phyloP scores from a whole-genome alignment of 1,140 invertebrate species.

The Copidosoma floridanum region DNA sequence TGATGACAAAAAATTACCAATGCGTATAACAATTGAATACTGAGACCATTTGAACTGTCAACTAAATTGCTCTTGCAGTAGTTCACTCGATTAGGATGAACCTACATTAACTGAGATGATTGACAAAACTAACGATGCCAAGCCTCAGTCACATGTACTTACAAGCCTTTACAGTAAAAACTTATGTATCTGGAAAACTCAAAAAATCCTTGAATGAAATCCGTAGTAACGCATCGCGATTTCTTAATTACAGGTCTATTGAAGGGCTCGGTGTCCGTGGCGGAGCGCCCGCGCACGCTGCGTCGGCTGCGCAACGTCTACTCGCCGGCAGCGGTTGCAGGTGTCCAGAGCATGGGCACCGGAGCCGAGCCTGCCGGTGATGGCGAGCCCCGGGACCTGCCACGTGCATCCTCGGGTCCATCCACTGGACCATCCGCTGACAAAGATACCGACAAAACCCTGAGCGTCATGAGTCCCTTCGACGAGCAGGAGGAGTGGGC shows the following conservation, averaged over 20 bases:
- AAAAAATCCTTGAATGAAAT: no score
- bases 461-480: slow-evolving; percentile 77
- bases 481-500: slow-evolving; percentile 93
- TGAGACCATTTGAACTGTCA: no score
- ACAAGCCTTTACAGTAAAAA: no score
- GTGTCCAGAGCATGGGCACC: slow-evolving; percentile 43
- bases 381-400: slow-evolving; percentile 19
- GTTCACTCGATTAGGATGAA: no score
- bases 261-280: slow-evolving; percentile 73
- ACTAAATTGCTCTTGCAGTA: no score
- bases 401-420: slow-evolving; percentile 29
- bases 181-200: no score
- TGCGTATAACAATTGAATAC: no score
- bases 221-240: no score
- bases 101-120: no score
- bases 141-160: no score
- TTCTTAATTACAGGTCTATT: slow-evolving; percentile 71
- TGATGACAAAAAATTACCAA: no score
- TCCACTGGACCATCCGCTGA: slow-evolving; percentile 28
- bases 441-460: slow-evolving; percentile 59
- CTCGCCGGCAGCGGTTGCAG: slow-evolving; percentile 46
- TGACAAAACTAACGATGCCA: no score
- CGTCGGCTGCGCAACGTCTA: slow-evolving; percentile 64
- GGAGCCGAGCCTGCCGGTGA: slow-evolving; percentile 50
- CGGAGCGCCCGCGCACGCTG: slow-evolving; percentile 72